phyloP scores from a whole-genome alignment of 2,797 vertebrate species.

The Alauda arvensis region DNA sequence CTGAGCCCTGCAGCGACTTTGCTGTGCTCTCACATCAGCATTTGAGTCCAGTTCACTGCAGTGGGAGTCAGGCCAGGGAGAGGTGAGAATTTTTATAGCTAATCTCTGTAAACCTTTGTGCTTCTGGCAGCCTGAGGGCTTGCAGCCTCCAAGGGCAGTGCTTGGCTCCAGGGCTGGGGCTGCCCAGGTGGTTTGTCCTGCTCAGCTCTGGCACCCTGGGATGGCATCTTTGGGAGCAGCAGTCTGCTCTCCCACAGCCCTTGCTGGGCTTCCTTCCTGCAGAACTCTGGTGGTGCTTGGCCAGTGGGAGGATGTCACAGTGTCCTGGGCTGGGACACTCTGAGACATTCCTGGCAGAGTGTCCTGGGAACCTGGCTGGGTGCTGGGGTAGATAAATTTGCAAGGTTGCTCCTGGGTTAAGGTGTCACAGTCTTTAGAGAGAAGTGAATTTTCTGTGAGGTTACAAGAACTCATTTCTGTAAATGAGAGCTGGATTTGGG shows the following conservation, averaged over 20 bases:
- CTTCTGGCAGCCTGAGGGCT: not conserved
- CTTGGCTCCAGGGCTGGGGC: not conserved
- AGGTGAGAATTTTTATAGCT: not conserved
- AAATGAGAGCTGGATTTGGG: not conserved
- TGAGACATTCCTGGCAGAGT: not conserved
- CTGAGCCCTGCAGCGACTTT: not conserved
- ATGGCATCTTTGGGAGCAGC: not conserved
- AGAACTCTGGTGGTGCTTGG: not conserved
- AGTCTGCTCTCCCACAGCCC: not conserved
- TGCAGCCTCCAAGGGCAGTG: not conserved
- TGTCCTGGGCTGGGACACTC: not conserved
- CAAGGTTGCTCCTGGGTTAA: not conserved
- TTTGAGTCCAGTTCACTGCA: not conserved
- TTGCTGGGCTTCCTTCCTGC: not conserved
- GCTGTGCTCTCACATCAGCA: not conserved
- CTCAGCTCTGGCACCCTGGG: not conserved
- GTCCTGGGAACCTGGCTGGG: not conserved
- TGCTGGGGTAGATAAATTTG: not conserved
- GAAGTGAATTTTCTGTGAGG: not conserved
- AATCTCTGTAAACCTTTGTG: not conserved
- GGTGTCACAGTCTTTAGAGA: not conserved
- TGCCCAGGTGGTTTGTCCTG: not conserved
- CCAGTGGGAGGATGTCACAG: accelerated
- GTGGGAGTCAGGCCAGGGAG: not conserved
- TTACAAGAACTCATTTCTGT: not conserved